Evolutionary conservation across 2,888 invertebrate species (phyloP), one percentile per base, ranked within the genome.

Genomic region (Escarpia spicata): DNA sequence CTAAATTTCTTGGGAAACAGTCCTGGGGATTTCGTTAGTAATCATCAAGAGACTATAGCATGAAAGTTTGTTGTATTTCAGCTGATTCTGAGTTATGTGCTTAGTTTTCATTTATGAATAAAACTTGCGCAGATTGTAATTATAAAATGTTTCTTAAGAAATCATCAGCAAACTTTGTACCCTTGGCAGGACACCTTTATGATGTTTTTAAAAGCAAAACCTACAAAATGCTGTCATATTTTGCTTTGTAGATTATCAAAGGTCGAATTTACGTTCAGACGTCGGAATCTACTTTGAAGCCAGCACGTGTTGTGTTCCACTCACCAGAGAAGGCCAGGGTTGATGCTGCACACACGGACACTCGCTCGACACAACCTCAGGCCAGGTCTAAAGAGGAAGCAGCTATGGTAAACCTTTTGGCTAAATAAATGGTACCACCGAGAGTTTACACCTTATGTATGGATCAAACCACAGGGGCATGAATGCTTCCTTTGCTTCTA

Each of bases 201-300:
- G 2, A 12, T 75, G 75, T n/a, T 19, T 75, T 75, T 2, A 75
- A 6, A 9, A 10, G 26, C 19, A 75, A 60, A 60, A 60, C 9
- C 60, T 43, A 44, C 45, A 90, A 43, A 8, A 44, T 89, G 15
- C 37, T n/a, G n/a, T 52, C 26, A 92, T 52, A 92, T 44, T 37
- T 37, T 26, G 58, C 37, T 37, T 12, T 91, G 52, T 92, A 93
- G 93, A 92, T 93, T 45, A 93, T 92, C 89, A 92, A 92, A 91
- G 93, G 93, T 43, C 89, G 92, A 60, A 60, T 93, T 58, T 93
- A 93, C 92, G 90, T 93, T 45, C 93, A 93, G 89, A 92, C 92
- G 8, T 91, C 91, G 60, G 93, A 93, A 90, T 93, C 92, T 90
- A 90, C 45, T 60, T 52, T 93, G 45, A 90, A 91, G 19, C 92